Evolutionary conservation across 2,888 invertebrate genomes (phyloP).

Genomic region (Byasa hedistus): DNA sequence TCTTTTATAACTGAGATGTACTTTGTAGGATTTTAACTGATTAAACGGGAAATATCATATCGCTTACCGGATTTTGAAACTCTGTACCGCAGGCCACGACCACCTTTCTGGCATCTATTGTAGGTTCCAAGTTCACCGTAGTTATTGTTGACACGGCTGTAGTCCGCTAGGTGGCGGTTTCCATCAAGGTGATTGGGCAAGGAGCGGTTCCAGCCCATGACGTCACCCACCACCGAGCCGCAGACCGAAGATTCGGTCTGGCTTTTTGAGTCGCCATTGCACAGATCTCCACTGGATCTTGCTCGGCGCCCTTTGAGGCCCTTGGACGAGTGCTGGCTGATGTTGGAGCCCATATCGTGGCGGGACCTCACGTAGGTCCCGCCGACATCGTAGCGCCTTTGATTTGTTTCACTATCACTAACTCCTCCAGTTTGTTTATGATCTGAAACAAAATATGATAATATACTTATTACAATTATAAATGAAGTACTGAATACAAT

Average conservation of each 20-base stretch:
- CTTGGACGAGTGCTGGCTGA: conserved; percentile 87
- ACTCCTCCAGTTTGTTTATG: conserved; percentile 44
- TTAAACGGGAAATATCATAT: too few species aligned
- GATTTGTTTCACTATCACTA: conserved; percentile 46
- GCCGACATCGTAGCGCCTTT: conserved; percentile 64
- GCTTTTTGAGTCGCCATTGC: conserved; percentile 80
- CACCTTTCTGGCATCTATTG: conserved; percentile 68
- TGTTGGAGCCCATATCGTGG: conserved; percentile 87
- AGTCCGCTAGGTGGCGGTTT: conserved; percentile 78
- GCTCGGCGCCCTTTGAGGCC: conserved; percentile 86
- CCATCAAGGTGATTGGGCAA: conserved; percentile 86
- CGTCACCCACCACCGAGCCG: conserved; percentile 74
- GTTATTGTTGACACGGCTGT: conserved; percentile 80
- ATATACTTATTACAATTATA: not conserved
- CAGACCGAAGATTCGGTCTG: conserved; percentile 76
- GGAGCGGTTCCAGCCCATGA: conserved; percentile 79
- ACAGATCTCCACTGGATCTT: conserved; percentile 87
- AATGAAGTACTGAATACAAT: too few species aligned
- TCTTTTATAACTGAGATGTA: too few species aligned
- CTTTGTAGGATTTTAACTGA: too few species aligned
- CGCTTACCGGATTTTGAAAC: conserved; percentile 72
- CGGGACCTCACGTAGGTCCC: conserved; percentile 75
- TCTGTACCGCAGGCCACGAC: conserved; percentile 69
- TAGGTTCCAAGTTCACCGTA: conserved; percentile 73
- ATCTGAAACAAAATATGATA: conserved; percentile 44